Conservation (phyloP, 2,797 vertebrate genomes). For the Xiphorhynchus erythropygius region DNA sequence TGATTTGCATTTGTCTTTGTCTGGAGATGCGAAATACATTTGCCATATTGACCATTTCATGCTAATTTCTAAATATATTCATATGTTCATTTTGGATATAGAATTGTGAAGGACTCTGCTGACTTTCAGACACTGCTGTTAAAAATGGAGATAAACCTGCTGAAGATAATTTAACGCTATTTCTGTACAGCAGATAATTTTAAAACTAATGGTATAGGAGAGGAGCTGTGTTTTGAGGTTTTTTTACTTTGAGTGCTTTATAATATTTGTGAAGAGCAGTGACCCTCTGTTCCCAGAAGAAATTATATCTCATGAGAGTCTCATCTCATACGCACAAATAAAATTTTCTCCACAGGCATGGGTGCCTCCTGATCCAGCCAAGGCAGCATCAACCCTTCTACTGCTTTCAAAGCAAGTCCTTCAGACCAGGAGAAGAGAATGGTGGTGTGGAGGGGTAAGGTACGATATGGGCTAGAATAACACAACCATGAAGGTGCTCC, state of each 20-base stretch:
- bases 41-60: conserved; percentile 12
- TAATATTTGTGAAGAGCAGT: not conserved
- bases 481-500: not conserved
- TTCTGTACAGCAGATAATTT: not conserved
- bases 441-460: not conserved
- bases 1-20: conserved; percentile 57
- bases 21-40: conserved; percentile 2
- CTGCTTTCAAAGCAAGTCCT: not conserved
- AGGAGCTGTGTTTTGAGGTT: not conserved
- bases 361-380: not conserved
- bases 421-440: not conserved
- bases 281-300: not conserved
- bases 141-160: conserved; percentile 23
- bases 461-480: not conserved
- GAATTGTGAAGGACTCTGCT: not conserved
- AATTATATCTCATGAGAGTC: accelerated
- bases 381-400: not conserved
- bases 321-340: not conserved
- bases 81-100: conserved; percentile 3
- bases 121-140: not conserved
- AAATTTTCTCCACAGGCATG: not conserved
- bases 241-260: not conserved
- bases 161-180: conserved; percentile 12
- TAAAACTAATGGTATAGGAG: not conserved
- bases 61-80: conserved; percentile 25